A percentile compares a stretch with the other conserved stretches of the same genome.
Evolutionary conservation across 2,797 vertebrate genomes (phyloP).

Genomic region (Esox masquinongy): DNA sequence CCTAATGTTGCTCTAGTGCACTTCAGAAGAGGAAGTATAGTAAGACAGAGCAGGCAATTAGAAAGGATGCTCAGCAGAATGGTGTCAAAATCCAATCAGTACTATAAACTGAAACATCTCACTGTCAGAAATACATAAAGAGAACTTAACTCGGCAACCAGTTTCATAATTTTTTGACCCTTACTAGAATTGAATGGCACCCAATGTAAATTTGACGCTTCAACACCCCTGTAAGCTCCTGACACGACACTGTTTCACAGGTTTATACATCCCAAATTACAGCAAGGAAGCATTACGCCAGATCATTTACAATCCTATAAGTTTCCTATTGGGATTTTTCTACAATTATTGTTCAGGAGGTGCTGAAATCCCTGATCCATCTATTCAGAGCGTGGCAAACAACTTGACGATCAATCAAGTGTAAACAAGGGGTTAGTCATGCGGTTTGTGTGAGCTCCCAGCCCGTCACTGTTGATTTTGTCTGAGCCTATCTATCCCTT

Average conservation of each 20-base stretch:
- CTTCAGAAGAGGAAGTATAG: constrained; percentile 19
- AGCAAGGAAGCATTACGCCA: constrained; percentile 4
- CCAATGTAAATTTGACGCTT: background rate
- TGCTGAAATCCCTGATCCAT: constrained; percentile 25
- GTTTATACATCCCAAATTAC: too few species aligned
- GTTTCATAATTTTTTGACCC: background rate
- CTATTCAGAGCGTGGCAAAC: constrained; percentile 32
- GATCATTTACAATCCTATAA: constrained; percentile 12
- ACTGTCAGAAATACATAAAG: background rate
- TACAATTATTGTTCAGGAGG: background rate
- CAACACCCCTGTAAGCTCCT: background rate
- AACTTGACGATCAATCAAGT: constrained; percentile 47
- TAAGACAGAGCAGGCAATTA: constrained; percentile 7
- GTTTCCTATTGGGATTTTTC: constrained; percentile 1
- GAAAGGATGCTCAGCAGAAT: background rate
- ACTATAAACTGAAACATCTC: constrained; percentile 3
- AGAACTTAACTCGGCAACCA: background rate
- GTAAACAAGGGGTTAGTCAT: constrained; percentile 55
- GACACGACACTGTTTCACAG: background rate
- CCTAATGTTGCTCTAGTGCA: constrained; percentile 8
- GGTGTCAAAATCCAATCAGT: background rate
- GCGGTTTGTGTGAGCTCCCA: constrained; percentile 35
- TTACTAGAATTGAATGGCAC: too few species aligned
- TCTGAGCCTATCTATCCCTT: constrained; percentile 30
- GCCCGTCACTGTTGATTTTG: constrained; percentile 56